Percentiles rank a stretch among this genome's conserved stretches.
phyloP scores from a whole-genome alignment of 2,797 vertebrate species.

The Cyprinella venusta region DNA sequence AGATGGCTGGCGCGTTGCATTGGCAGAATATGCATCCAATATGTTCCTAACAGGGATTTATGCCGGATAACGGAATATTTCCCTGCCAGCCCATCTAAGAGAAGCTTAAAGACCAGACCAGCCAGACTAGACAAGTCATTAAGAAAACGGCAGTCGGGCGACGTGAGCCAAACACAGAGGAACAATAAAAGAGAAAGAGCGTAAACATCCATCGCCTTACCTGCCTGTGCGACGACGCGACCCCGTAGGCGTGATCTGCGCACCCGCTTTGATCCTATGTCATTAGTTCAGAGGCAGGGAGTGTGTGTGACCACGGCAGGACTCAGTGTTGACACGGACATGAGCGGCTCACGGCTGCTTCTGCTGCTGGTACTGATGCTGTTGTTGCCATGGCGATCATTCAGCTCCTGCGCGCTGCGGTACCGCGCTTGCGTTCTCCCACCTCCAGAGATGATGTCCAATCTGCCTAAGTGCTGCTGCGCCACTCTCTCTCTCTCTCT shows the following conservation, averaged over 20 bases:
- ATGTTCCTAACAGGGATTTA: conserved; percentile 37
- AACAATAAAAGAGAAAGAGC: conserved; percentile 12
- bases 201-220: conserved; percentile 66
- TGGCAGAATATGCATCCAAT: conserved; percentile 53
- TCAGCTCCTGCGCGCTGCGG: conserved; percentile 64
- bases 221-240: conserved; percentile 65
- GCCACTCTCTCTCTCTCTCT: conserved; percentile 17
- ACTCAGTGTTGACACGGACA: conserved; percentile 72
- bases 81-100: neutral
- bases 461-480: conserved; percentile 48
- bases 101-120: conserved; percentile 25
- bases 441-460: conserved; percentile 50
- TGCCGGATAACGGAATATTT: conserved; percentile 18
- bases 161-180: neutral
- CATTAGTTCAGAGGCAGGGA: conserved; percentile 40
- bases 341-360: conserved; percentile 54
- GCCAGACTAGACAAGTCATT: conserved; percentile 13
- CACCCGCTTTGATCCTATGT: conserved; percentile 40
- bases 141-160: conserved; percentile 1
- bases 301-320: conserved; percentile 51
- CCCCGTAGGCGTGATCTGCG: conserved; percentile 37
- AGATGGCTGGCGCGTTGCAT: conserved; percentile 37
- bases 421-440: conserved; percentile 40
- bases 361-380: conserved; percentile 68
- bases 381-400: conserved; percentile 87